Evolutionary conservation across 1,140 invertebrate genomes (phyloP).

Genomic region (Drosophila baimaii): DNA sequence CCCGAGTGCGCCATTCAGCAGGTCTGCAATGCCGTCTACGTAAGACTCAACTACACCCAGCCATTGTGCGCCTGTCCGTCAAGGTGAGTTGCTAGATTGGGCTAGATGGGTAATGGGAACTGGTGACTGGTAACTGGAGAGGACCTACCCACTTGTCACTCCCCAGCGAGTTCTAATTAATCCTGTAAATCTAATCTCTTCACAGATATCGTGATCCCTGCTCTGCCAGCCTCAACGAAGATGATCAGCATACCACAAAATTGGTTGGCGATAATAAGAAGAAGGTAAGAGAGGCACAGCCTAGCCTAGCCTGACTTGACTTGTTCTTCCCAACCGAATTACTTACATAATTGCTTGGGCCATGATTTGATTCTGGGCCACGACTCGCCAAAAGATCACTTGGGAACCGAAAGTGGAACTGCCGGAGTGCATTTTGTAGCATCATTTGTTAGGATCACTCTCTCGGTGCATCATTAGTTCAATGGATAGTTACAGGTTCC

Average conservation of each 20-base stretch:
- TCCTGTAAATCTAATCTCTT: constrained; percentile 33
- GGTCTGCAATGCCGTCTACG: constrained; percentile 96
- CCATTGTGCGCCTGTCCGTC: constrained; percentile 95
- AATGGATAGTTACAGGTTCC: constrained; percentile 22
- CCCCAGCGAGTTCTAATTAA: constrained; percentile 39
- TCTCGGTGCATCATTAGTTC: constrained; percentile 32
- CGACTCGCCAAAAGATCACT: constrained; percentile 18
- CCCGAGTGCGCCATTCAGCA: constrained; percentile 97
- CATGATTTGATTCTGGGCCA: constrained; percentile 28
- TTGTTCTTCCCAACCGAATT: constrained; percentile 22
- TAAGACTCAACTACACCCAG: constrained; percentile 95
- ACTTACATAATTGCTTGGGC: constrained; percentile 44
- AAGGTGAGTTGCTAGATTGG: constrained; percentile 81
- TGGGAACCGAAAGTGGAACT: constrained; percentile 42
- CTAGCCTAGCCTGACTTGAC: neutral
- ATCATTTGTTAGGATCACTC: constrained; percentile 39
- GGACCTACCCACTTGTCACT: constrained; percentile 45
- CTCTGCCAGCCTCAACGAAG: constrained; percentile 93
- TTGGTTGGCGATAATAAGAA: constrained; percentile 92
- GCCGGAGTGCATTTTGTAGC: constrained; percentile 18
- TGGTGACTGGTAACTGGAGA: neutral
- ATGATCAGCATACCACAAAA: constrained; percentile 96
- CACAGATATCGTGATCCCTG: constrained; percentile 92
- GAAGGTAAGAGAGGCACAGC: constrained; percentile 88
- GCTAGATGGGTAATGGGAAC: neutral